phyloP scores from a whole-genome alignment of 2,888 invertebrate genomes.

The Heliconius hortense region DNA sequence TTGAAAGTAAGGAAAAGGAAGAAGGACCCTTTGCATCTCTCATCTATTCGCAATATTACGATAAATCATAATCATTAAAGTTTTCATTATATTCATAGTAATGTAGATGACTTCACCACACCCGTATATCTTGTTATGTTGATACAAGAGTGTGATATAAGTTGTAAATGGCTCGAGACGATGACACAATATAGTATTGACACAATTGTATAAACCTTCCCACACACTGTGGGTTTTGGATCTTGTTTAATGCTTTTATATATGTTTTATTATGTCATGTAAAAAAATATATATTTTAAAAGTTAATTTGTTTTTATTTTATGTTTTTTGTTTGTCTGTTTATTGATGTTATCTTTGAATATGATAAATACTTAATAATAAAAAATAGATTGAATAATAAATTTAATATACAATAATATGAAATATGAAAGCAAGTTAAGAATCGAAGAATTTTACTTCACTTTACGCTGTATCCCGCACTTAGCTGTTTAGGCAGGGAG shows the following conservation, averaged over 20 bases:
- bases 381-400: no score
- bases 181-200: constrained; percentile 3
- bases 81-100: not conserved
- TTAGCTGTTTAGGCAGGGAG: no score
- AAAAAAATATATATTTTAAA: not conserved
- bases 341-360: not conserved
- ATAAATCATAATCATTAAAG: not conserved
- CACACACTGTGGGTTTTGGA: not conserved
- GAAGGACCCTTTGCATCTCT: no score
- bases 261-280: not conserved
- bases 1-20: no score
- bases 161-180: not conserved
- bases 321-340: no score
- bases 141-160: not conserved
- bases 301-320: not conserved
- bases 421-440: no score
- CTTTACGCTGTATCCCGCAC: no score
- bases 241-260: not conserved
- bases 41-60: not conserved
- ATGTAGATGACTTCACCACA: constrained; percentile 2
- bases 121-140: not conserved
- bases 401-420: not conserved
- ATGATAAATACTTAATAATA: not conserved
- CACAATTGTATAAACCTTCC: constrained; percentile 4
- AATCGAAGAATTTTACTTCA: no score